Conservation (phyloP, 2,113 vertebrate species). For the Sclerurus mexicanus region DNA sequence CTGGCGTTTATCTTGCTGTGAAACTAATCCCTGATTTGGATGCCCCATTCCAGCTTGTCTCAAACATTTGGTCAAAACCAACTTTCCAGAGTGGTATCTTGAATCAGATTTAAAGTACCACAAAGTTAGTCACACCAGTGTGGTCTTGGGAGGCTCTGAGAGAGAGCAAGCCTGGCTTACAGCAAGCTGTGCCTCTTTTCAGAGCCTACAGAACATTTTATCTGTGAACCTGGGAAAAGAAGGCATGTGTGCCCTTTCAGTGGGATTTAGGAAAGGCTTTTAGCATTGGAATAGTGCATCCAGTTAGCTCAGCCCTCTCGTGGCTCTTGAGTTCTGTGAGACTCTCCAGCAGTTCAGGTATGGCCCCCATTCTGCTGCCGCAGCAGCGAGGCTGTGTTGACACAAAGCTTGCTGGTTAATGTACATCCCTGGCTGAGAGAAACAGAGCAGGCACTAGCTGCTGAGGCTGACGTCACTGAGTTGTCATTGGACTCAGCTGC, state of each 20-base stretch:
- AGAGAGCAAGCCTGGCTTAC: constrained; percentile 4
- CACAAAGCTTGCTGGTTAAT: background rate
- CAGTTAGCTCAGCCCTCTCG: background rate
- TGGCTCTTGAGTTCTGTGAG: background rate
- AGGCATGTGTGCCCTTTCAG: background rate
- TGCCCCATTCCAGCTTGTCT: constrained; percentile 17
- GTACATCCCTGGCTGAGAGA: background rate
- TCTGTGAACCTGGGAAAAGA: background rate
- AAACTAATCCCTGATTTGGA: constrained; percentile 20
- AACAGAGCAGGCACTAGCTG: background rate
- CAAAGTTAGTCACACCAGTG: constrained; percentile 38
- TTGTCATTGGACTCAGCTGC: constrained; percentile 27
- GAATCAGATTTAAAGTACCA: constrained; percentile 47
- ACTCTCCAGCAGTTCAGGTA: background rate
- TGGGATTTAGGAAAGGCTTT: background rate
- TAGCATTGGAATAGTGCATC: background rate
- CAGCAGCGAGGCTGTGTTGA: background rate
- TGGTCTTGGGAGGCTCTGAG: constrained; percentile 3
- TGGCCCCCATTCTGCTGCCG: background rate
- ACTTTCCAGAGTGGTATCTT: constrained; percentile 38
- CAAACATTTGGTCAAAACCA: constrained; percentile 42
- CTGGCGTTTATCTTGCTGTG: constrained; percentile 18
- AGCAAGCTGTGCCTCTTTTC: background rate
- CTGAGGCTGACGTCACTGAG: constrained; percentile 4
- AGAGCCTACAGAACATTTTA: background rate